Evolutionary conservation across 2,888 invertebrate species (phyloP).

Genomic region (Lasioglossum leucozonium): DNA sequence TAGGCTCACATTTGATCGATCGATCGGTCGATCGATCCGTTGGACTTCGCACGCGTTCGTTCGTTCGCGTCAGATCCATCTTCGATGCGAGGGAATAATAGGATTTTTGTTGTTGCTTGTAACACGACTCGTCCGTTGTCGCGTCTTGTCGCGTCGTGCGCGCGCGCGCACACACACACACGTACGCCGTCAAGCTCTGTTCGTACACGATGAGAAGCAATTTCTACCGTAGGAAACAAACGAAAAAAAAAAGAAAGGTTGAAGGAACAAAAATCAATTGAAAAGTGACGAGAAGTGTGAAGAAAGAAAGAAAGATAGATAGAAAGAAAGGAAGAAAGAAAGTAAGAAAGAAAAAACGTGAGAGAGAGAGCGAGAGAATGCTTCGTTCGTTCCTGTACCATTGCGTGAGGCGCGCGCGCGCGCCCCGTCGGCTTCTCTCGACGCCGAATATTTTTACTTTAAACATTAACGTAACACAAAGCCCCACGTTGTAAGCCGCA

Average conservation of each 20-base stretch:
- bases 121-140: slow-evolving; percentile 48
- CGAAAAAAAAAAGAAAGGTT: background rate
- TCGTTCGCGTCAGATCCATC: slow-evolving; percentile 15
- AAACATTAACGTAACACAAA: slow-evolving; percentile 34
- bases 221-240: background rate
- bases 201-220: background rate
- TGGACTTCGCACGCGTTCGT: background rate
- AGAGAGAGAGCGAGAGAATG: slow-evolving; percentile 20
- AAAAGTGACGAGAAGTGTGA: slow-evolving; percentile 16
- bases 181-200: background rate
- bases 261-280: too few species aligned
- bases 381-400: slow-evolving; percentile 39
- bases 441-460: slow-evolving; percentile 51
- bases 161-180: slow-evolving; percentile 9
- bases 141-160: background rate
- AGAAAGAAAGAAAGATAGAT: background rate
- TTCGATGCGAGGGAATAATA: slow-evolving; percentile 25
- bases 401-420: slow-evolving; percentile 29
- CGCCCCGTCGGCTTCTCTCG: slow-evolving; percentile 26
- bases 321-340: slow-evolving; percentile 2
- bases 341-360: background rate
- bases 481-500: slow-evolving; percentile 57
- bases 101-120: slow-evolving; percentile 44
- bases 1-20: background rate
- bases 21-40: background rate